phyloP scores from a whole-genome alignment of 2,797 vertebrate species.

The Iguana delicatissima region DNA sequence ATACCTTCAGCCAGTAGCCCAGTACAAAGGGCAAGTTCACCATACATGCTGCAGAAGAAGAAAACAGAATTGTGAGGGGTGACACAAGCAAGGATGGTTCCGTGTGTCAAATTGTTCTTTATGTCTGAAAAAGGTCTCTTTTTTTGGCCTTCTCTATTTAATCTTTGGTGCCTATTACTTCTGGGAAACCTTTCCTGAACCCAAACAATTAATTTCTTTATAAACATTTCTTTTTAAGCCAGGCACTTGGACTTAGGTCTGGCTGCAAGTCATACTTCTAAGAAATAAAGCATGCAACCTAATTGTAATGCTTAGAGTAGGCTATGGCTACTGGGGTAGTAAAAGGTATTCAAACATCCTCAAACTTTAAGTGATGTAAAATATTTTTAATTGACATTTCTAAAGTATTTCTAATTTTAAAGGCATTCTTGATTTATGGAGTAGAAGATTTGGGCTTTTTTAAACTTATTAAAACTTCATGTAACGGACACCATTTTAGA shows the following conservation, averaged over 20 bases:
- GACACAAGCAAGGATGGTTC: background rate
- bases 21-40: slow-evolving; percentile 78
- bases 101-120: background rate
- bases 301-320: background rate
- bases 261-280: background rate
- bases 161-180: background rate
- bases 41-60: slow-evolving; percentile 75
- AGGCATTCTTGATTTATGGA: background rate
- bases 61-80: background rate
- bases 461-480: background rate
- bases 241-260: background rate
- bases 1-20: slow-evolving; percentile 80
- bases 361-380: background rate
- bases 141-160: background rate
- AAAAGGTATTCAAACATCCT: background rate
- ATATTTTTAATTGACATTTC: background rate
- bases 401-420: background rate
- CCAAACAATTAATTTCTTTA: background rate
- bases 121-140: background rate
- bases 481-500: background rate
- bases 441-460: background rate
- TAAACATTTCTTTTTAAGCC: background rate
- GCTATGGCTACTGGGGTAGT: background rate
- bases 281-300: background rate
- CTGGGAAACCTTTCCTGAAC: background rate